Conservation (phyloP, 1,140 invertebrate genomes). For the Zaprionus inermis region DNA sequence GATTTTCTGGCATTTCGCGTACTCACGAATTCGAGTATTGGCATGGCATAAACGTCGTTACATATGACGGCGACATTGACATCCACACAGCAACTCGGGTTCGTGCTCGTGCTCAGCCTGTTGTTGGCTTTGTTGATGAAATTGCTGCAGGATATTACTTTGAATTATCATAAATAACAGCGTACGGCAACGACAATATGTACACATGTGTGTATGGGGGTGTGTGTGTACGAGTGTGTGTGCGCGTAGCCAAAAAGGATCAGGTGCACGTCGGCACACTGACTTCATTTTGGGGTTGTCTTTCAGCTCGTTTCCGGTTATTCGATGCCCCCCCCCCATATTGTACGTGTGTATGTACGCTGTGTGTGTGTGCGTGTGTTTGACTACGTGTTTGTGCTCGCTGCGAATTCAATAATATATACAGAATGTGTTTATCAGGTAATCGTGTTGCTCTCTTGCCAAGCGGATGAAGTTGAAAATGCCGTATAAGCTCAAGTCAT, state of each 20-base stretch:
- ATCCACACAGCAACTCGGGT: neutral
- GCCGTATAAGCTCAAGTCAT: conserved; percentile 8
- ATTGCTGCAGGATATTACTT: conserved; percentile 81
- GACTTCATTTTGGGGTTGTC: conserved; percentile 20
- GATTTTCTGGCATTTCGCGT: no score
- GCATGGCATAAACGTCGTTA: no score
- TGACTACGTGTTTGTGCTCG: conserved; percentile 9
- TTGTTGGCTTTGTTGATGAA: conserved; percentile 68
- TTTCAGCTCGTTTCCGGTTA: conserved; percentile 20
- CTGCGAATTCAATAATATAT: conserved; percentile 56
- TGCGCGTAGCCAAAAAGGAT: conserved; percentile 46
- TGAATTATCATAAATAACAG: conserved; percentile 81
- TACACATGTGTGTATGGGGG: neutral
- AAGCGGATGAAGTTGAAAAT: conserved; percentile 31
- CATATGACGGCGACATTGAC: neutral
- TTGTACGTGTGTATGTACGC: neutral
- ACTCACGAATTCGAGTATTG: neutral
- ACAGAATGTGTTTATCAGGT: conserved; percentile 59
- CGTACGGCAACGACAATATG: conserved; percentile 47
- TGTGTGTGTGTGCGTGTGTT: conserved; percentile 6
- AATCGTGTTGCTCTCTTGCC: conserved; percentile 28
- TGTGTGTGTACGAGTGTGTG: conserved; percentile 26
- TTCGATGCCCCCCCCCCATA: conserved; percentile 4
- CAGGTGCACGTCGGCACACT: conserved; percentile 54
- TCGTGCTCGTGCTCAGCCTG: conserved; percentile 25